Evolutionary conservation across 1,140 invertebrate species (phyloP).

Genomic region (Solenopsis fugax): DNA sequence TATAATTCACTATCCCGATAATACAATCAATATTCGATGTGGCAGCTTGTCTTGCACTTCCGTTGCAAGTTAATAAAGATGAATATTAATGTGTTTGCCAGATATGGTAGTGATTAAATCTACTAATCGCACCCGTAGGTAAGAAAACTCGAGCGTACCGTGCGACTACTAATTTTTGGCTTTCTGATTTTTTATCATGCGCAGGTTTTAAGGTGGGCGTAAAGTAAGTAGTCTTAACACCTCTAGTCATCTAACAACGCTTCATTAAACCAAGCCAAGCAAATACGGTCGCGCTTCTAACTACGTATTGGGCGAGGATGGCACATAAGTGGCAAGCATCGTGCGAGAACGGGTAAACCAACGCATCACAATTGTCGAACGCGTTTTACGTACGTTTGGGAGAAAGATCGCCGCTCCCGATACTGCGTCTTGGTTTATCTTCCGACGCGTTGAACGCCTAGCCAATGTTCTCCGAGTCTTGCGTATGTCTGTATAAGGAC

Average conservation of each 20-base stretch:
- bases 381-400: conserved; percentile 21
- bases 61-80: conserved; percentile 32
- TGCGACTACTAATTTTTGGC: conserved; percentile 69
- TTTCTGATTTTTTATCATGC: conserved; percentile 75
- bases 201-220: conserved; percentile 79
- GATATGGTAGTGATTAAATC: conserved; percentile 47
- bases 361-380: conserved; percentile 45
- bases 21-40: neutral
- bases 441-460: conserved; percentile 42
- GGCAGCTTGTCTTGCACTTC: conserved; percentile 23
- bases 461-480: conserved; percentile 24
- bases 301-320: conserved; percentile 72
- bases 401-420: conserved; percentile 39
- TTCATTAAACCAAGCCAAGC: conserved; percentile 76
- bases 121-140: conserved; percentile 57
- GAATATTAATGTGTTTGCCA: conserved; percentile 40
- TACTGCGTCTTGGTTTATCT: conserved; percentile 54
- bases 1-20: conserved; percentile 5
- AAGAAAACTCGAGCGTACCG: conserved; percentile 30
- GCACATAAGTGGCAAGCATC: conserved; percentile 47
- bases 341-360: conserved; percentile 46
- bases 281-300: conserved; percentile 70
- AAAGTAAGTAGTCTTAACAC: conserved; percentile 81
- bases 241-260: conserved; percentile 84
- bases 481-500: conserved; percentile 23